phyloP scores from a whole-genome alignment of 2,888 invertebrate species.

The Myopa testacea region DNA sequence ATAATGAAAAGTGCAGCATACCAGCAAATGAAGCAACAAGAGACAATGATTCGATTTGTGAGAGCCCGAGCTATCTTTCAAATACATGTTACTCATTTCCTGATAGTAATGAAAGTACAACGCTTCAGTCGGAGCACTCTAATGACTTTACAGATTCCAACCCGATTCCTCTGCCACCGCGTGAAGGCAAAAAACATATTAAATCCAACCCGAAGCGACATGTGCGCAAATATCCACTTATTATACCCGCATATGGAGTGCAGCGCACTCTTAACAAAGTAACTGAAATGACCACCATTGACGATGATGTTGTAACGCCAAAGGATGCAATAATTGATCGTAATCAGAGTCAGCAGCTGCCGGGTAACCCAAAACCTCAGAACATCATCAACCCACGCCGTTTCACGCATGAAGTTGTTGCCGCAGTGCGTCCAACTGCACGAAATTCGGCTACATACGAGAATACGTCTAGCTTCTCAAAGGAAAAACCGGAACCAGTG shows the following conservation, averaged over 20 bases:
- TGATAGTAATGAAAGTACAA: constrained; percentile 45
- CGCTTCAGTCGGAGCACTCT: background rate
- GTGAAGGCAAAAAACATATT: constrained; percentile 72
- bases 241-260: constrained; percentile 77
- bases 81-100: constrained; percentile 65
- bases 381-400: constrained; percentile 23
- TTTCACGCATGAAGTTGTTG: constrained; percentile 57
- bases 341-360: background rate
- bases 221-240: constrained; percentile 84
- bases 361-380: background rate
- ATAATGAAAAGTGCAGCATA: constrained; percentile 51
- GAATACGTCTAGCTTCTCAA: constrained; percentile 51
- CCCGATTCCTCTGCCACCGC: constrained; percentile 83
- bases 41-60: constrained; percentile 58
- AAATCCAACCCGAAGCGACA: constrained; percentile 76
- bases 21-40: constrained; percentile 43
- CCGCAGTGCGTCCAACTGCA: constrained; percentile 55
- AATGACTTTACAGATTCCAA: constrained; percentile 64
- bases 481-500: constrained; percentile 10
- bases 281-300: constrained; percentile 58
- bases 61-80: constrained; percentile 67
- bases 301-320: constrained; percentile 49
- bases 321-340: background rate
- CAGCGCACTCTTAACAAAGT: constrained; percentile 75
- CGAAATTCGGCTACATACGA: constrained; percentile 49